A percentile compares a stretch with the other conserved stretches of the same genome.
Evolutionary conservation across 2,113 vertebrate species (phyloP).

Genomic region (Asarcornis scutulata): DNA sequence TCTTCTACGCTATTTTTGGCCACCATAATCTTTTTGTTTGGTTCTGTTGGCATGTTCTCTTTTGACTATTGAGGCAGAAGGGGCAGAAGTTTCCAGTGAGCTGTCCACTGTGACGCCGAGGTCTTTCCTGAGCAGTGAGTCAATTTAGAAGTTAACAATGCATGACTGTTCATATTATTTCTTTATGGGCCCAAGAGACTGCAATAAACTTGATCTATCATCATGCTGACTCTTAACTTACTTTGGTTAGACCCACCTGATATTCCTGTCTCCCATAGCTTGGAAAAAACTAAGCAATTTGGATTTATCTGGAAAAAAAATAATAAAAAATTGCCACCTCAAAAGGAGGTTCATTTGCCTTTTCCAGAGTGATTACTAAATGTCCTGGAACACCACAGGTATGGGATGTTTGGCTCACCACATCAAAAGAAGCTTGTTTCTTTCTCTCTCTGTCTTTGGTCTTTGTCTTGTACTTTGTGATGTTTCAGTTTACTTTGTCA

Average conservation of each 20-base stretch:
- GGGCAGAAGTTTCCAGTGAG: constrained; percentile 41
- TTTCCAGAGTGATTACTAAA: background rate
- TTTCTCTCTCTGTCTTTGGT: background rate
- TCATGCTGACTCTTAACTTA: background rate
- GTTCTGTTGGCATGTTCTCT: constrained; percentile 29
- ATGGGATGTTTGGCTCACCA: background rate
- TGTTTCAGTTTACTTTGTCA: background rate
- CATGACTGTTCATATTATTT: background rate
- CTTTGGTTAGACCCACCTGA: background rate
- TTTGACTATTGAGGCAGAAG: constrained; percentile 9
- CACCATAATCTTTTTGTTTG: constrained; percentile 36
- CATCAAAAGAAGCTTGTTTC: background rate
- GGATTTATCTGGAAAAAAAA: background rate
- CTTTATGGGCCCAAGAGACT: background rate
- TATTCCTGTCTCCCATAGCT: background rate
- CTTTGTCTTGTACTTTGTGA: background rate
- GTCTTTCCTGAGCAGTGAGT: constrained; percentile 19
- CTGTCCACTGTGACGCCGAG: background rate
- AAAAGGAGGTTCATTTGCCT: background rate
- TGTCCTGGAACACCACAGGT: background rate
- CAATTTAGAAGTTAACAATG: background rate
- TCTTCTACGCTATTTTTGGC: constrained; percentile 54
- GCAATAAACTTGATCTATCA: background rate
- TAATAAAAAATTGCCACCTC: background rate
- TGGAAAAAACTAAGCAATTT: background rate